Evolutionary conservation across 1,140 invertebrate species (phyloP), one percentile per base, ranked within the genome.

Genomic region (Grapholita molesta): DNA sequence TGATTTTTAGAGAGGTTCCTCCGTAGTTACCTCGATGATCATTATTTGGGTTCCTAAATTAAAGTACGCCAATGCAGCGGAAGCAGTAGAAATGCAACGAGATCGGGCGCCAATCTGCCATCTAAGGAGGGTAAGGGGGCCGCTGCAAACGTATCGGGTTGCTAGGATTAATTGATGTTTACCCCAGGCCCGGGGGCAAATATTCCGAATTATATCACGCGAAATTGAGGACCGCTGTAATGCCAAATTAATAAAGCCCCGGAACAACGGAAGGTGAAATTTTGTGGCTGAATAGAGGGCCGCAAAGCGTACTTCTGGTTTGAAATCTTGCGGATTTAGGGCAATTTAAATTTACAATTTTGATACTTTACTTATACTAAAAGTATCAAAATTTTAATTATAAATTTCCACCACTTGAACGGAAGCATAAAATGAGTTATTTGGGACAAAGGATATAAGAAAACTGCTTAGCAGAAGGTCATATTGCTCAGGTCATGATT

Each of bases 81-180:
- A 90, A 89, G 88, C 84, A 78, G 82, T 86, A 85, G 79, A 87
- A 90, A 86, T 89, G 88, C 86, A 89, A 53, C 66, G 80, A 81
- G 85, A 88, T 88, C 83, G 85, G 83, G 78, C 84, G 79, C 82
- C 84, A 86, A 89, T 87, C 83, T 88, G 84, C 76, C 76, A 71
- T 67, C 70, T 74, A 79, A 78, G 78, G 77, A 72, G 71, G n/a
- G n/a, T n/a, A n/a, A n/a, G n/a, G 72, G 55, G 74, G 69, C 73
- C 77, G 74, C 76, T 76, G 79, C 84, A 85, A 88, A 89, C 79
- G 77, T 81, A 80, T 84, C 73, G 68, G 68, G 69, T 86, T 82
- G 75, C 80, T 72, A 81, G 83, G 81, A 86, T 89, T 83, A 83
- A 82, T 82, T 80, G 83, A 68, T 81, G 79, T 79, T 82, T 78